Evolutionary conservation across 2,113 vertebrate genomes (phyloP), one percentile per base, ranked within the genome.

Genomic region (Hyperopisus bebe): DNA sequence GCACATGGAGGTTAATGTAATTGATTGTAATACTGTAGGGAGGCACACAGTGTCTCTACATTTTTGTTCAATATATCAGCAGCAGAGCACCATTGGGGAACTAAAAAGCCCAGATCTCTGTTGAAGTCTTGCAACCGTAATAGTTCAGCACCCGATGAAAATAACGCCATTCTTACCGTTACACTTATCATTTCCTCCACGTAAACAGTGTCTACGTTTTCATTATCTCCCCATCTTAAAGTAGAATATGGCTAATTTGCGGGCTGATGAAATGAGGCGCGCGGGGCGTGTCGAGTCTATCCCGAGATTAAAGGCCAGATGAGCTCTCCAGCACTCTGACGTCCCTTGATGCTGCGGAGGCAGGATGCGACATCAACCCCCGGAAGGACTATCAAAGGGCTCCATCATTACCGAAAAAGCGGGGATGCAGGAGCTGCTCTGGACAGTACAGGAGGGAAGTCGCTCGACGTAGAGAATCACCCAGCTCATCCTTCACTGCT

Each of bases 241-340:
- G 42, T 5, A 42, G 70, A 80, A 74, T 6, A 35, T 13, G 44
- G 70, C 44, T 50, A 47, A 77, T 77, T 24, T 51, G 42, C 27
- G 0, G 46, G 42, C 11, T 19, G 88, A 88, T 35, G 62, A 62
- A 77, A 62, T 24, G 44, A 13, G 46, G n/a, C 10, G 44, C 1
- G 42, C 13, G 17, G 46, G 15, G 8, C 66, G 27, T 80, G 48
- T n/a, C 0, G 6, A n/a, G 82, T n/a, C 13, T 8, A 35, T 77
- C 88, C 46, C 31, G 3, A 89, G 77, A 83, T 84, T 83, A 89
- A 89, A 89, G 74, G 77, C 1, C 77, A 89, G 77, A 89, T 55
- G 13, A n/a, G 17, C 8, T 53, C 19, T 44, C 88, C 19, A 11
- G 17, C 27, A 35, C n/a, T 11, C 47, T 27, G 31, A 27, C n/a